A percentile compares a stretch with the other conserved stretches of the same genome.
Evolutionary conservation across 2,888 invertebrate species (phyloP).

Genomic region (Drosophila nigricruria): DNA sequence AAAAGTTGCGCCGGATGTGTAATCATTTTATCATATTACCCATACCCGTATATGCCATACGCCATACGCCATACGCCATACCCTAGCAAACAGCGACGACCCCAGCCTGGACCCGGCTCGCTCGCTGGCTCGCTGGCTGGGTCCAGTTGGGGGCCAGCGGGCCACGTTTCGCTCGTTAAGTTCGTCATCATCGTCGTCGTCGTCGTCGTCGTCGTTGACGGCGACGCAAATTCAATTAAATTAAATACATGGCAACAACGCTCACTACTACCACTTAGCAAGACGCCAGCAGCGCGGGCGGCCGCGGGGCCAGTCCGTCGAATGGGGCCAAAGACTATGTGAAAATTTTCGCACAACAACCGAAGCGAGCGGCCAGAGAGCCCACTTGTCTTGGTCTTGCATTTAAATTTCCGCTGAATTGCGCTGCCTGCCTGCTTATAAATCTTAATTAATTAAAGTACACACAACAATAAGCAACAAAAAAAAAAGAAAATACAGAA

Average conservation of each 20-base stretch:
- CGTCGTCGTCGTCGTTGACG: constrained; percentile 43
- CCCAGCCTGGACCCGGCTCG: constrained; percentile 15
- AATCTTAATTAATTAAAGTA: constrained; percentile 81
- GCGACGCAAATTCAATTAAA: constrained; percentile 79
- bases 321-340: constrained; percentile 51
- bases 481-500: constrained; percentile 2
- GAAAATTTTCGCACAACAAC: constrained; percentile 66
- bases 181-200: constrained; percentile 60
- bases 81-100: constrained; percentile 1
- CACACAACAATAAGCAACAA: constrained; percentile 59
- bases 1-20: constrained; percentile 77
- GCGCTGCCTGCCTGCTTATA: constrained; percentile 68
- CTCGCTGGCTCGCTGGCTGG: not conserved
- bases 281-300: constrained; percentile 11
- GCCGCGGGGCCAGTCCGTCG: not conserved
- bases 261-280: constrained; percentile 39
- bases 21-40: constrained; percentile 79
- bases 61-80: not conserved
- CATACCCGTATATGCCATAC: constrained; percentile 23
- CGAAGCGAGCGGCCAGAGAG: constrained; percentile 20
- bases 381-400: constrained; percentile 67
- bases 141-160: constrained; percentile 28
- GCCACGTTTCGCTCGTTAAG: constrained; percentile 74
- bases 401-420: constrained; percentile 78
- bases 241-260: constrained; percentile 75